phyloP scores from a whole-genome alignment of 2,797 vertebrate species.

The Nannoperca obscura region DNA sequence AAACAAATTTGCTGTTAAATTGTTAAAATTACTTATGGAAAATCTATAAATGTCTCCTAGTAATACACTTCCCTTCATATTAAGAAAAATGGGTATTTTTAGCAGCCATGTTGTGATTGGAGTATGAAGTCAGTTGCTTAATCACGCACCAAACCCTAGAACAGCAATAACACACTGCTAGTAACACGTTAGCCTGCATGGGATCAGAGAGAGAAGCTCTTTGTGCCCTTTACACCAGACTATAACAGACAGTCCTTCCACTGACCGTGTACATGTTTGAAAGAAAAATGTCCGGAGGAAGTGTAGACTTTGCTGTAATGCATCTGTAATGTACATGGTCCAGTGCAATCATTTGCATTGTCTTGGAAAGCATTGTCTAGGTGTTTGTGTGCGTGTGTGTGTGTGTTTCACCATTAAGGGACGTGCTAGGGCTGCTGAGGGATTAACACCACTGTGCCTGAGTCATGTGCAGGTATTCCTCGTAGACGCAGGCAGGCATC shows the following conservation, averaged over 20 bases:
- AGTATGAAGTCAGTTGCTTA: slow-evolving; percentile 31
- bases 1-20: slow-evolving; percentile 16
- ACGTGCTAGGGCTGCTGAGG: slow-evolving; percentile 42
- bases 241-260: slow-evolving; percentile 21
- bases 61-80: neutral
- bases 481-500: neutral
- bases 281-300: too few species aligned
- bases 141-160: slow-evolving; percentile 35
- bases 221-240: slow-evolving; percentile 21
- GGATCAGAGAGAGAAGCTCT: slow-evolving; percentile 3
- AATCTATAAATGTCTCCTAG: neutral
- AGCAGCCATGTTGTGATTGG: slow-evolving; percentile 39
- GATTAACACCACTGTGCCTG: slow-evolving; percentile 52
- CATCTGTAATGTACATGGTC: slow-evolving; percentile 16
- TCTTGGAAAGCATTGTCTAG: neutral
- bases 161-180: slow-evolving; percentile 18
- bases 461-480: slow-evolving; percentile 16
- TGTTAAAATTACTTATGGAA: neutral
- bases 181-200: slow-evolving; percentile 19
- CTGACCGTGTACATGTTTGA: slow-evolving; percentile 64
- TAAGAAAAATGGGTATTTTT: slow-evolving; percentile 38
- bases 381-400: slow-evolving; percentile 20
- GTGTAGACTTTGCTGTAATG: slow-evolving; percentile 16
- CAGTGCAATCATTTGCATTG: slow-evolving; percentile 1
- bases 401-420: slow-evolving; percentile 25